These are phyloP conservation scores for Nilaparvata lugens DNA, from an alignment of 1,140 invertebrate species.

Conservation along the genomic window DNA sequence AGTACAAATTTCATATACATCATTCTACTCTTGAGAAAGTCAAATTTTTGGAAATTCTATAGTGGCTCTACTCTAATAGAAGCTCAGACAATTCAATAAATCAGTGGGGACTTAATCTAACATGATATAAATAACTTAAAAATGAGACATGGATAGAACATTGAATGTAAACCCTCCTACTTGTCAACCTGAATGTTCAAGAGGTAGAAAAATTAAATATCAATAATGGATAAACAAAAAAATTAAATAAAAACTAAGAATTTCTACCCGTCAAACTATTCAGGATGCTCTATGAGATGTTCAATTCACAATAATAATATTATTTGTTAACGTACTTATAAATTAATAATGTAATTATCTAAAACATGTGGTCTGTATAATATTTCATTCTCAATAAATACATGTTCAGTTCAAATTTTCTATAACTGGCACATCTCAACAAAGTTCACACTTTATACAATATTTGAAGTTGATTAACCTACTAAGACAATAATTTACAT, in stretches of 20 bases:
- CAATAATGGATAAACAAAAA: conserved; percentile 16
- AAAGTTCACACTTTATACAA: conserved; percentile 7
- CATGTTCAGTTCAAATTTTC: not conserved
- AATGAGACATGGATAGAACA: not conserved
- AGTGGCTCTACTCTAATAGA: too few relatives aligned
- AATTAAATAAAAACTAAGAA: conserved; percentile 12
- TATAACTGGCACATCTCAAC: not conserved
- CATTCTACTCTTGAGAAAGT: too few relatives aligned
- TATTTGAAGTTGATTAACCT: too few relatives aligned
- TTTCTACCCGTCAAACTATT: conserved; percentile 24
- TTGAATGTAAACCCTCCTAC: not conserved
- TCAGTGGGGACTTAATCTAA: not conserved
- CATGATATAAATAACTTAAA: conserved; percentile 1
- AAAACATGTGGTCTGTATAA: conserved; percentile 7
- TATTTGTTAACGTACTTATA: not conserved
- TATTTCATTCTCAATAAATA: conserved; percentile 4
- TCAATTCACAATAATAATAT: too few relatives aligned
- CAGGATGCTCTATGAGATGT: conserved; percentile 4
- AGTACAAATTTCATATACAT: too few relatives aligned
- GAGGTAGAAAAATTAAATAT: conserved; percentile 19
- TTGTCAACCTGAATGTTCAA: conserved; percentile 21
- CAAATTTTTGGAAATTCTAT: too few relatives aligned
- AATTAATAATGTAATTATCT: conserved; percentile 11
- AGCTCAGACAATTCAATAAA: not conserved
- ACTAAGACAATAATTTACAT: too few relatives aligned